These are phyloP conservation scores for Lepilemur ruficaudatus DNA, from an alignment of 2,797 vertebrate species.

Conservation along the genomic window DNA sequence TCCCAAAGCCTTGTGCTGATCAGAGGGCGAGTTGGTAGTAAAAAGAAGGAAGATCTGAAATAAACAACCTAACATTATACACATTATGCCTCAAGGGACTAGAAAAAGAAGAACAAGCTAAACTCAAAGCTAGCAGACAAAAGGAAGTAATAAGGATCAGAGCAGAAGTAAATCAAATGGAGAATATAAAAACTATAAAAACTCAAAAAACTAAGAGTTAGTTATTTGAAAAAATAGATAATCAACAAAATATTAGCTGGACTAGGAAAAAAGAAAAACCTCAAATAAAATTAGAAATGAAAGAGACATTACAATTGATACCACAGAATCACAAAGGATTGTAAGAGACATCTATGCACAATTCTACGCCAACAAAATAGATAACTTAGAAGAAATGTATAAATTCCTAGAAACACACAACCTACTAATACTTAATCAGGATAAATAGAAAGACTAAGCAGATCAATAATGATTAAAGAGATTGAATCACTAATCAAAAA, in stretches of 20 bases:
- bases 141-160: background rate
- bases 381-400: background rate
- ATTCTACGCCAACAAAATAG: background rate
- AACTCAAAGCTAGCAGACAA: background rate
- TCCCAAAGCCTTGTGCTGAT: background rate
- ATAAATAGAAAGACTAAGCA: background rate
- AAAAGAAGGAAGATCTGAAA: background rate
- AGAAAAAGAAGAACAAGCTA: no score
- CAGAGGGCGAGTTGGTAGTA: background rate
- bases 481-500: background rate
- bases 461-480: background rate
- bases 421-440: background rate
- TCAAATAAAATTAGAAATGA: background rate
- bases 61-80: background rate
- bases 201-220: background rate
- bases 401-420: background rate
- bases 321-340: background rate
- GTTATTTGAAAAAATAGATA: background rate
- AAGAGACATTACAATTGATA: background rate
- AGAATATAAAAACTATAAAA: background rate
- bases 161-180: background rate
- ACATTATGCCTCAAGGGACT: no score
- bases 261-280: background rate
- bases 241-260: background rate
- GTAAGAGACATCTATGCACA: background rate